Base-by-base conservation (phyloP, 2,888 invertebrate genomes). In the Pimpla rufipes region DNA sequence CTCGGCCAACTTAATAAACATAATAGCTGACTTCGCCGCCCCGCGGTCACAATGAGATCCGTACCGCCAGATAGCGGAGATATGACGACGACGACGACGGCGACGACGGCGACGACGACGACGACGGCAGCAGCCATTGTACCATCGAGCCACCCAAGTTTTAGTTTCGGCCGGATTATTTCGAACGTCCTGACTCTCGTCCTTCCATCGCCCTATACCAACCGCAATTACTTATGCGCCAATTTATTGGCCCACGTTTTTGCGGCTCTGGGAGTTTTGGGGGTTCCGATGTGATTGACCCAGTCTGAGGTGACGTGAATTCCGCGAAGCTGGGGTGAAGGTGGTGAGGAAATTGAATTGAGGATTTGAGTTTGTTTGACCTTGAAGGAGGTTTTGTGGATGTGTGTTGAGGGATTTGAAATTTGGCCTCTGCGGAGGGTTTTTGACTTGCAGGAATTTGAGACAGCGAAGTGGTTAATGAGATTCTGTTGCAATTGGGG, bases 1-100 rank as follows among this genome's bases (percentile, higher is more conserved):
- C 84, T 84, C 87, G 88, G 87, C 89, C 91, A 92, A 93, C 93
- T 92, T 93, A 92, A 92, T 93, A 93, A 93, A 93, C 93, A 92
- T 93, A 93, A 93, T 93, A 92, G 92, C 92, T 91, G 91, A 92
- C 90, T 93, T 85, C 85, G 90, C 90, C 90, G 87, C 89, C 88
- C 88, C 88, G 88, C 87, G 89, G 88, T 90, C 90, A 90, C 92
- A 92, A 92, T 91, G 91, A 92, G 90, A 90, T 91, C 89, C 89
- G 87, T 87, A 88, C 88, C 85, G 85, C 85, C 86, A 91, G 91
- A 92, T 91, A 92, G 86, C 88, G 83, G 87, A 91, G 90, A 91
- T 91, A 90, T 90, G 90, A 89, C 88, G 90, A 87, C 85, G 89
- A 81, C 66, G 79, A 74, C 77, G 57, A 66, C 40, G 59, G 29